phyloP scores from a whole-genome alignment of 2,113 vertebrate genomes.

The Rhagologus leucostigma region DNA sequence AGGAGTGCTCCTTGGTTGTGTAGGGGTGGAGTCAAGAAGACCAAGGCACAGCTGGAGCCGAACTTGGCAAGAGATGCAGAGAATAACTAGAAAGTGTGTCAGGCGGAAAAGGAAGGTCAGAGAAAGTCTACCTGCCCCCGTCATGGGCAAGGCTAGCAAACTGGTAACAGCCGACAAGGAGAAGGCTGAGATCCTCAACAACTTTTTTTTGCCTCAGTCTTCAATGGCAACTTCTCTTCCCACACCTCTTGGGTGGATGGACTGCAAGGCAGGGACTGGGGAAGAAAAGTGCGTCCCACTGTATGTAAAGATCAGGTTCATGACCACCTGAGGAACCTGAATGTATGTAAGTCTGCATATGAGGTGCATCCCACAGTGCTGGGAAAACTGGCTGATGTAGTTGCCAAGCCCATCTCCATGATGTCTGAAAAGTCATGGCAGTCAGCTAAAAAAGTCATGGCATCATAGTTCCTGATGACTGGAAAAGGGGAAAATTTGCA shows the following conservation, averaged over 20 bases:
- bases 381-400: not conserved
- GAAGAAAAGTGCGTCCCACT: not conserved
- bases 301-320: not conserved
- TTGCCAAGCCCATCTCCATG: fast-evolving
- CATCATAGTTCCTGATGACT: not conserved
- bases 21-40: not conserved
- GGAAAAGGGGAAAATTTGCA: not conserved
- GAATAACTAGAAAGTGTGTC: not conserved
- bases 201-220: not conserved
- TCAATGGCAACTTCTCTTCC: not conserved
- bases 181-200: not conserved
- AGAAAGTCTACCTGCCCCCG: not conserved
- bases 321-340: not conserved
- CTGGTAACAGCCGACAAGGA: not conserved
- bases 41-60: not conserved
- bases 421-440: not conserved
- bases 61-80: not conserved
- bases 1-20: not conserved
- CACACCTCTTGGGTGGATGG: not conserved
- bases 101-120: not conserved
- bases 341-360: not conserved
- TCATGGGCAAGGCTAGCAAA: not conserved
- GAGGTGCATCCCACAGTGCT: too few species aligned
- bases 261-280: not conserved
- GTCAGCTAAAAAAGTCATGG: not conserved